Conservation (phyloP, 37 sponge, comb jelly and placozoan genomes). For the Ephydatia muelleri region DNA sequence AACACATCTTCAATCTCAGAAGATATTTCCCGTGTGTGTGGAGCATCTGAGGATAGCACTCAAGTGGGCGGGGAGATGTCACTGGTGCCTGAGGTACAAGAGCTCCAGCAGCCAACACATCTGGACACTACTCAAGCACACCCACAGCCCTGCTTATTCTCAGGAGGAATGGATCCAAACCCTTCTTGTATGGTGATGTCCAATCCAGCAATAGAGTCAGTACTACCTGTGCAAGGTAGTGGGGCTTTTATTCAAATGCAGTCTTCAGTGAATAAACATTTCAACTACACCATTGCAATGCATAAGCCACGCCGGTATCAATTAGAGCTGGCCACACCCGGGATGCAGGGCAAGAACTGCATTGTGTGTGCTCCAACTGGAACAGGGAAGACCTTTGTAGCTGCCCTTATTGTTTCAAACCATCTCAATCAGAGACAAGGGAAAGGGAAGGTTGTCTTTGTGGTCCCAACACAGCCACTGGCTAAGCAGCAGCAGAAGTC, state of each 20-base stretch:
- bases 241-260: not conserved
- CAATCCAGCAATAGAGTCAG: not conserved
- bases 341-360: constrained; percentile 62
- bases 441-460: constrained; percentile 42
- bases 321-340: constrained; percentile 55
- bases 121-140: not conserved
- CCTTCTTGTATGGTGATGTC: not conserved
- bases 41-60: too few species aligned
- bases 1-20: too few species aligned
- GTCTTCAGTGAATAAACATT: not conserved
- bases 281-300: not conserved
- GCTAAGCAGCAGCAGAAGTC: constrained; percentile 64
- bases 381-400: constrained; percentile 68
- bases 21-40: too few species aligned
- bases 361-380: constrained; percentile 72
- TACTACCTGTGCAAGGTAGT: not conserved
- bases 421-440: constrained; percentile 37
- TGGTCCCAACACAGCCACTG: constrained; percentile 61
- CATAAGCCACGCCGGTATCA: constrained; percentile 33
- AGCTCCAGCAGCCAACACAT: not conserved
- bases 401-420: constrained; percentile 49
- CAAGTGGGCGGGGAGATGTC: too few species aligned
- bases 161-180: not conserved
- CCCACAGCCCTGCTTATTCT: not conserved
- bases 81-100: not conserved